A percentile compares a stretch with the other conserved stretches of the same genome.
phyloP scores from a whole-genome alignment of 1,140 invertebrate genomes.

The Helicoverpa armigera region DNA sequence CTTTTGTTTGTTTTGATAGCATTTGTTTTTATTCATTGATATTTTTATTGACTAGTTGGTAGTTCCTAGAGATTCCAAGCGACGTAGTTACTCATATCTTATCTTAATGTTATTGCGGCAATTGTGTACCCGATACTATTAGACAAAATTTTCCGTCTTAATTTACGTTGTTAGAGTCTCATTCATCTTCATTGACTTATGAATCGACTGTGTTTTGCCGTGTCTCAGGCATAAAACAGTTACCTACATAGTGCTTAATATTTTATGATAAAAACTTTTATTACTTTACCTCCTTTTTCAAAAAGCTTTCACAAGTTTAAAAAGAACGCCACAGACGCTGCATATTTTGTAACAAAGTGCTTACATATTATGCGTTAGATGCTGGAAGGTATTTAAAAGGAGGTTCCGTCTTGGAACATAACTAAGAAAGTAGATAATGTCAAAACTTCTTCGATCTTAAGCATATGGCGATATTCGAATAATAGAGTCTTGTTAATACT shows the following conservation, averaged over 20 bases:
- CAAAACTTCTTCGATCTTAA: too few relatives aligned
- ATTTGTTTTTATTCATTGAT: background rate
- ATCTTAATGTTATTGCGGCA: slow-evolving; percentile 1
- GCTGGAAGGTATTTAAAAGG: background rate
- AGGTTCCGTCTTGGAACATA: background rate
- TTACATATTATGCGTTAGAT: background rate
- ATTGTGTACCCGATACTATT: background rate
- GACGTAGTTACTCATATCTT: slow-evolving; percentile 1
- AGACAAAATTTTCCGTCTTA: background rate
- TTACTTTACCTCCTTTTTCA: background rate
- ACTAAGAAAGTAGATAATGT: too few relatives aligned
- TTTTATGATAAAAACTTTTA: background rate
- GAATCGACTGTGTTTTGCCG: too few relatives aligned
- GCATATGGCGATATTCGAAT: background rate
- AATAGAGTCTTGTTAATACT: background rate
- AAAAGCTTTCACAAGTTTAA: background rate
- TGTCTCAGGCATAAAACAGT: background rate
- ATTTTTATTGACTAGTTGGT: background rate
- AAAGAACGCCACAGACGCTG: background rate
- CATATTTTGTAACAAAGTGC: background rate
- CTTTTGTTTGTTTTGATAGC: background rate
- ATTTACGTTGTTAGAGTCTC: background rate
- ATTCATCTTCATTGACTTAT: background rate
- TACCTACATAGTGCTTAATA: background rate
- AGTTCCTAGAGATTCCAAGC: slow-evolving; percentile 11